These are phyloP conservation scores for Metellina segmentata DNA, from an alignment of 2,888 invertebrate species.

Conservation along the genomic window DNA sequence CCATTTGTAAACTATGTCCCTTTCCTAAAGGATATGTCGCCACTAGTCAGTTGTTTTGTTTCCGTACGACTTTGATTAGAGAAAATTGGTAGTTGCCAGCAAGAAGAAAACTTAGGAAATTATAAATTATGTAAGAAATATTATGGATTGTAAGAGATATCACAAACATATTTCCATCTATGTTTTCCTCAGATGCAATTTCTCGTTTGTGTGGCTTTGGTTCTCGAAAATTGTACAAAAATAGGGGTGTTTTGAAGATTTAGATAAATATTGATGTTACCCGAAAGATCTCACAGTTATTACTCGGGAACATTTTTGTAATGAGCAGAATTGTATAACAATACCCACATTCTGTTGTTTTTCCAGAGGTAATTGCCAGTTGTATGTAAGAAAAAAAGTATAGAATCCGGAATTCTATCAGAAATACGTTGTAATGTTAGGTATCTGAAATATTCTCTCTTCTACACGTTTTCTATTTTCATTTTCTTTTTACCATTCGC, in stretches of 20 bases:
- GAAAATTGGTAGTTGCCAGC: constrained; percentile 71
- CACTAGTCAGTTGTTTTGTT: too few relatives aligned
- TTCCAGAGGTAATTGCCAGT: constrained; percentile 74
- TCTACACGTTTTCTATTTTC: too few relatives aligned
- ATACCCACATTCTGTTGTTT: constrained; percentile 70
- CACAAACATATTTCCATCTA: constrained; percentile 52
- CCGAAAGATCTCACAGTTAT: too few relatives aligned
- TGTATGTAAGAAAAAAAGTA: constrained; percentile 34
- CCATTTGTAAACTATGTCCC: constrained; percentile 75
- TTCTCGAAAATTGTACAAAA: background rate
- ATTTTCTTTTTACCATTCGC: too few relatives aligned
- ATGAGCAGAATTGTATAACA: constrained; percentile 48
- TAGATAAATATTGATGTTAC: too few relatives aligned
- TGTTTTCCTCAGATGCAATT: constrained; percentile 6
- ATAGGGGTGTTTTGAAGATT: too few relatives aligned
- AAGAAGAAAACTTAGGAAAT: constrained; percentile 10
- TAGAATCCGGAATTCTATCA: background rate
- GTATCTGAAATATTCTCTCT: too few relatives aligned
- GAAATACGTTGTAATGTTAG: too few relatives aligned
- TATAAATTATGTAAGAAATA: background rate
- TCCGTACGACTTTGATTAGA: too few relatives aligned
- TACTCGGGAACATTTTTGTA: too few relatives aligned
- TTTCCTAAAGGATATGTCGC: too few relatives aligned
- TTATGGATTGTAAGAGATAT: background rate
- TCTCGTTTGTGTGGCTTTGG: background rate